Percentiles rank a stretch among this genome's conserved stretches.
Conservation (phyloP, 2,888 invertebrate genomes). For the Caprella mutica region DNA sequence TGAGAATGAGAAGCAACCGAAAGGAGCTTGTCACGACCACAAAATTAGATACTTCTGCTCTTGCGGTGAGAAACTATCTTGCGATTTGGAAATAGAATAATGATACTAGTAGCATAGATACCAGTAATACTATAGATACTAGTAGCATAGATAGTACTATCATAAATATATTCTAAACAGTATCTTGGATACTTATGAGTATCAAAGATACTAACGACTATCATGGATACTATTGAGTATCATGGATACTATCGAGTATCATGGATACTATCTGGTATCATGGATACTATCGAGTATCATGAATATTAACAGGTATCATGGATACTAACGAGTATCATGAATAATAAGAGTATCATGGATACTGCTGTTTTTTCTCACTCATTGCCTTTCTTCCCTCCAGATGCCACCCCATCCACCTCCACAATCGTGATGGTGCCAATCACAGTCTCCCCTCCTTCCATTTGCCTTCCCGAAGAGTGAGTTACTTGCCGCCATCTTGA, state of each 20-base stretch:
- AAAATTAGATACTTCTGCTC: conserved; percentile 38
- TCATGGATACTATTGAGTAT: too few relatives aligned
- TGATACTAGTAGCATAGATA: background rate
- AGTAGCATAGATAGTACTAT: background rate
- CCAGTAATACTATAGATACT: background rate
- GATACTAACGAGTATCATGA: too few relatives aligned
- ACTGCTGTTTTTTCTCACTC: too few relatives aligned
- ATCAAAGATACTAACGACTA: too few relatives aligned
- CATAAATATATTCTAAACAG: too few relatives aligned
- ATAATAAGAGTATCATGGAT: too few relatives aligned
- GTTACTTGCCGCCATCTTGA: too few relatives aligned
- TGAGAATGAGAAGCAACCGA: conserved; percentile 35
- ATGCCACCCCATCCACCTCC: conserved; percentile 24
- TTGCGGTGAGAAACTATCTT: conserved; percentile 35
- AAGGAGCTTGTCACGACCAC: conserved; percentile 36
- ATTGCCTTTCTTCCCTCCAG: background rate
- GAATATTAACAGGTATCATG: too few relatives aligned
- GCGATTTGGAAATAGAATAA: background rate
- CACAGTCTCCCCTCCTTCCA: conserved; percentile 44
- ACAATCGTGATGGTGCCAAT: conserved; percentile 38
- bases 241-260: too few relatives aligned
- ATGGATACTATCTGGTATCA: too few relatives aligned
- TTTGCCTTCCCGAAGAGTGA: conserved; percentile 42
- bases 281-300: too few relatives aligned
- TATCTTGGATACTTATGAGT: too few relatives aligned